These are phyloP conservation scores for Esox masquinongy DNA, from an alignment of 2,797 vertebrate species.

Conservation along the genomic window DNA sequence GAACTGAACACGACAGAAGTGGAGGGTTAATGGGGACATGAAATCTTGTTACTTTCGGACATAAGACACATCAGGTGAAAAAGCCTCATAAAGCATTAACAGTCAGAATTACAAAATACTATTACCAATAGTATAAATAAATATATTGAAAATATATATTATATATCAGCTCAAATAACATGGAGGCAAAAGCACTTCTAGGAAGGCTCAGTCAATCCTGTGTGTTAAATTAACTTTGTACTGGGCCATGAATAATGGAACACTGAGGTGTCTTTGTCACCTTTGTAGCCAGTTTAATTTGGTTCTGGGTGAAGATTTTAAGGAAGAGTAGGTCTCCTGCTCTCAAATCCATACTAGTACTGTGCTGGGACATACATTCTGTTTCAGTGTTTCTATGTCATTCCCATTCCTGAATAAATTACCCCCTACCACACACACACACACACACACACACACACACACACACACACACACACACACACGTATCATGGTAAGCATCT, in stretches of 20 bases:
- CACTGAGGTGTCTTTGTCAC: neutral
- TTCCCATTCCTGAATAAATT: neutral
- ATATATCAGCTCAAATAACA: neutral
- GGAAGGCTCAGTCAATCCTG: neutral
- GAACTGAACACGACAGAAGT: no score
- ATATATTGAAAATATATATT: no score
- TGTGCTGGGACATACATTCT: neutral
- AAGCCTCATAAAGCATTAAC: no score
- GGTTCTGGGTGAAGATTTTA: neutral
- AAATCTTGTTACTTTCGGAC: no score
- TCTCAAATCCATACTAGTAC: neutral
- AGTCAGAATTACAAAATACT: no score
- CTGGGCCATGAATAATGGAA: slow-evolving; percentile 3
- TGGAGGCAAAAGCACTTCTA: neutral
- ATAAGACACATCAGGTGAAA: neutral
- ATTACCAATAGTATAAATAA: no score
- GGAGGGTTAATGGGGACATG: no score
- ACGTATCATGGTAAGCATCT: neutral
- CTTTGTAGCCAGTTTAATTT: neutral
- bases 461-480: neutral
- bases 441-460: no score
- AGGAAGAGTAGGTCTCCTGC: neutral
- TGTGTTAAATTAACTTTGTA: slow-evolving; percentile 10
- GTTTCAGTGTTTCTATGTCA: neutral
- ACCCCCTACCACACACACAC: neutral